A percentile compares a stretch with the other conserved stretches of the same genome.
These are phyloP conservation scores for Cavia aperea DNA, from an alignment of 2,113 vertebrate genomes.

Conservation along the genomic window DNA sequence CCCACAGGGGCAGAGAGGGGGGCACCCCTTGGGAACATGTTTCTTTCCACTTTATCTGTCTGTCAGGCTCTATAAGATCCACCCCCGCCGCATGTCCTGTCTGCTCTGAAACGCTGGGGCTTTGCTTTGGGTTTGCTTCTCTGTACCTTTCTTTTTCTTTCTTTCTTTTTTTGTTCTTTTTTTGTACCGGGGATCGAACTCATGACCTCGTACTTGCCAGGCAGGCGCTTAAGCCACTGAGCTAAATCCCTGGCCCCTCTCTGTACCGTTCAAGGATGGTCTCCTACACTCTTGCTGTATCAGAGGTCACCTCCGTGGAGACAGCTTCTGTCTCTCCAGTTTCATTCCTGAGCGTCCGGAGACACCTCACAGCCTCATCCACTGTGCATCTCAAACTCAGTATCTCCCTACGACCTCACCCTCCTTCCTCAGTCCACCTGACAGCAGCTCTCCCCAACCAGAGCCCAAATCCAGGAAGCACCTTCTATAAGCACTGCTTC, in stretches of 20 bases:
- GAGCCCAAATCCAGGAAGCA: neutral
- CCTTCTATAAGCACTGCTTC: neutral
- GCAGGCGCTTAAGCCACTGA: too few relatives aligned
- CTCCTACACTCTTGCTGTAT: neutral
- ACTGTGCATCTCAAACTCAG: neutral
- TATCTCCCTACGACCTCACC: neutral
- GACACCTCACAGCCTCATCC: neutral
- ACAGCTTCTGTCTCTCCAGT: neutral
- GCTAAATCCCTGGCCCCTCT: too few relatives aligned
- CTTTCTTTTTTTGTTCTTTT: too few relatives aligned
- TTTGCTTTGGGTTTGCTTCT: neutral
- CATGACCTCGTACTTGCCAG: too few relatives aligned
- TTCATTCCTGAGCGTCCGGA: neutral
- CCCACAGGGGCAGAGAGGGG: too few relatives aligned
- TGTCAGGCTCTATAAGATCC: neutral
- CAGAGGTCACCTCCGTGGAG: neutral
- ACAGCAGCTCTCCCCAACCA: neutral
- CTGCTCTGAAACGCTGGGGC: neutral
- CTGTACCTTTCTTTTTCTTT: neutral
- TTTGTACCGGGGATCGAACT: too few relatives aligned
- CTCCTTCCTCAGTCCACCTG: neutral
- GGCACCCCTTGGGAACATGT: accelerated
- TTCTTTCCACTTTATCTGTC: neutral
- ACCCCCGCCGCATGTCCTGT: neutral
- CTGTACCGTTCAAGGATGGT: neutral